These are phyloP conservation scores for Aldabrachelys gigantea DNA, from an alignment of 2,113 vertebrate species.

Conservation along the genomic window DNA sequence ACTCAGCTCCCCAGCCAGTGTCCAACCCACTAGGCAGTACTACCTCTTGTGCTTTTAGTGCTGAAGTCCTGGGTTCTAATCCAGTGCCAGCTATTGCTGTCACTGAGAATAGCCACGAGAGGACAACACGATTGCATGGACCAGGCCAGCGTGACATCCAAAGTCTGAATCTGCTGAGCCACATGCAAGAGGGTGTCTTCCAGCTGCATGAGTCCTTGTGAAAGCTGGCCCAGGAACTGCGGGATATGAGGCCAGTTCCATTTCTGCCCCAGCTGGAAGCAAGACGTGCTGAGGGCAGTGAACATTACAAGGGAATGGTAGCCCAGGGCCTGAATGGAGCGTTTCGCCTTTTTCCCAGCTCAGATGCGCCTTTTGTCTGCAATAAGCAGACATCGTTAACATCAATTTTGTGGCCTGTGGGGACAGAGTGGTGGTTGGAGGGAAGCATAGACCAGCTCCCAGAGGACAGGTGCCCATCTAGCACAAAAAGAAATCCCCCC, in stretches of 20 bases:
- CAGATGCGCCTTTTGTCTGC: not conserved
- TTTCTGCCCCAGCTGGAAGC: not conserved
- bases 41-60: no score
- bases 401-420: not conserved
- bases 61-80: no score
- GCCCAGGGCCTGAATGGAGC: not conserved
- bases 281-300: not conserved
- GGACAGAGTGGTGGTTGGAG: not conserved
- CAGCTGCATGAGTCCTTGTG: not conserved
- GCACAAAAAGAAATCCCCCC: not conserved
- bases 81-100: no score
- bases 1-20: not conserved
- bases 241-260: not conserved
- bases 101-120: not conserved
- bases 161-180: not conserved
- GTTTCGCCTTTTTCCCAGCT: not conserved
- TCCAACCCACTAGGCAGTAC: no score
- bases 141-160: not conserved
- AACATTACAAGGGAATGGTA: not conserved
- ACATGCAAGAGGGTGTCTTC: not conserved
- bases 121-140: accelerated
- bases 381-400: not conserved
- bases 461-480: not conserved
- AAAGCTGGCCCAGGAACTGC: no score
- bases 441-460: not conserved